Evolutionary conservation across 2,888 invertebrate genomes (phyloP), one percentile per base, ranked within the genome.

Genomic region (Pyrochroa serraticornis): DNA sequence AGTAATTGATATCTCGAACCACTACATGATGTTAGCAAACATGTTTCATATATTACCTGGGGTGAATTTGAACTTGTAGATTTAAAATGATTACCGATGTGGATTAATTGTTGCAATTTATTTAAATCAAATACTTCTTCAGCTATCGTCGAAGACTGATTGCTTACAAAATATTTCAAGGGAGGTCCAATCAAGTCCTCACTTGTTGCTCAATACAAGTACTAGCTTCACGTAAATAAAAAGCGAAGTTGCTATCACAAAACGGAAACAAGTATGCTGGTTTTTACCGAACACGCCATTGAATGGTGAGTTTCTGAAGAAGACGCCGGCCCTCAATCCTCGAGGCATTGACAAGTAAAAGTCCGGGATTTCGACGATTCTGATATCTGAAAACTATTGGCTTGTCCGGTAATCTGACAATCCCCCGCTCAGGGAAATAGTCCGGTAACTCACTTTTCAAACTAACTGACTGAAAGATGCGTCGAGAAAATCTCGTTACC

Each of bases 331-430:
- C 44, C 34, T 50, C 44, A 33, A 56, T 56, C 56, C 58, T 54
- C 44, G 38, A 54, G 62, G 64, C 62, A 64, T 66, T 69, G 67
- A 69, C 65, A 67, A 67, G 65, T 60, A 63, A 67, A 67, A 66
- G 62, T 67, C 66, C 53, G 42, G 62, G 63, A 53, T 65, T 67
- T 63, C 51, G 48, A 52, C 50, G 51, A 59, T 47, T 52, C 61
- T 55, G 69, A 67, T 69, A 67, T 65, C 63, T 63, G 64, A 61
- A 67, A 69, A 67, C 69, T 70, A 71, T 71, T 72, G 73, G 68
- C 70, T 71, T 70, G 70, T 66, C 68, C 69, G 66, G 68, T 70
- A 72, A 72, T 71, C 70, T 67, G 68, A 68, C 69, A 70, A 71
- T 69, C 71, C 70, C 65, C 63, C 61, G 65, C 62, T 66, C 62